Evolutionary conservation across 2,888 invertebrate genomes (phyloP), one percentile per base, ranked within the genome.

Genomic region (Microctonus hyperodae): DNA sequence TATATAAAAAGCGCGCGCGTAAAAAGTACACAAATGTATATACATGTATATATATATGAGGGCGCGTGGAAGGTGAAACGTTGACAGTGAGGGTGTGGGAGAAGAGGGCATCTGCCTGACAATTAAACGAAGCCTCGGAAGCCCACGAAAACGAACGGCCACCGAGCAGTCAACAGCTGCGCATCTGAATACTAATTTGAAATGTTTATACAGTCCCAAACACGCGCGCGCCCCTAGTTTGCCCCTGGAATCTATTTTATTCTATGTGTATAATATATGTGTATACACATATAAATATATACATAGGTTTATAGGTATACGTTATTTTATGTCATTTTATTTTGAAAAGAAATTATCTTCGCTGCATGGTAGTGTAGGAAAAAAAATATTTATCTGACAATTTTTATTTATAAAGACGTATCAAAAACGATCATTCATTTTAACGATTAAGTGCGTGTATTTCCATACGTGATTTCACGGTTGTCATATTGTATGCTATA

Each of bases 81-180:
- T 57, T 55, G 66, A 55, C 59, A 53, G 59, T 22, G 65, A 61
- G 63, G 72, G 59, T 64, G 70, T 58, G 62, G 68, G 56, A 69
- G 67, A 71, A 70, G 76, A 75, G 79, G 79, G 81, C 81, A 82
- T 81, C 82, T 82, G 82, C 78, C 78, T 80, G 75, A 81, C 82
- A 81, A 83, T 83, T 83, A 83, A 83, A 80, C 81, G 82, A 82
- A 82, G 82, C 80, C 82, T 80, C 78, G 78, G 81, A 82, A 80
- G 79, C 79, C 78, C 76, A 80, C 79, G 79, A 77, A 79, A 78
- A 75, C 75, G 76, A 79, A 73, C 74, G 75, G 74, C 76, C 78
- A 75, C 77, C 77, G 76, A 78, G 77, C 77, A 77, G 79, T 81
- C 81, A 79, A 80, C 82, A 82, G 82, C 82, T 82, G 82, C 81